phyloP scores from a whole-genome alignment of 2,113 vertebrate genomes.

The Cebus imitator region DNA sequence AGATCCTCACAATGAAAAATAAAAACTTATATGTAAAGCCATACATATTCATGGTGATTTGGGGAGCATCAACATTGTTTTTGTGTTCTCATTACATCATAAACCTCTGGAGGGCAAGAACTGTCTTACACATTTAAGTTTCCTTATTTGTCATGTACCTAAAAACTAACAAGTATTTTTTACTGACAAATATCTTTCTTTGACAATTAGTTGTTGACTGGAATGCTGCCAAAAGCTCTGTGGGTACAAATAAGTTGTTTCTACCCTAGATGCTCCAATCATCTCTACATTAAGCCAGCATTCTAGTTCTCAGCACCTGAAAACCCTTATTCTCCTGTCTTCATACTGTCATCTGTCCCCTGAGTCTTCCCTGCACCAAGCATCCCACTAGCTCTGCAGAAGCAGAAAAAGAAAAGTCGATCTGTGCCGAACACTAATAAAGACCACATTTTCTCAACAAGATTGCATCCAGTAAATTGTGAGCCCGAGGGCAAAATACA shows the following conservation, averaged over 20 bases:
- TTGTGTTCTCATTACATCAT: background rate
- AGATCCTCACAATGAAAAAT: background rate
- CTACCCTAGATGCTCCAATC: background rate
- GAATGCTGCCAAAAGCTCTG: background rate
- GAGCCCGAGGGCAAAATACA: slow-evolving; percentile 74
- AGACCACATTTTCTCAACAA: slow-evolving; percentile 79
- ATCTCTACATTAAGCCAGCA: background rate
- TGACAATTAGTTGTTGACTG: slow-evolving; percentile 35
- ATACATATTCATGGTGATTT: background rate
- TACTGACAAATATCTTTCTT: slow-evolving; percentile 41
- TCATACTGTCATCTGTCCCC: slow-evolving; percentile 45
- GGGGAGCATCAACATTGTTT: background rate
- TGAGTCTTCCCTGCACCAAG: background rate
- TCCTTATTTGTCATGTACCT: slow-evolving; percentile 7
- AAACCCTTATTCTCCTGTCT: slow-evolving; percentile 1
- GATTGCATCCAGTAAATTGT: slow-evolving; percentile 76
- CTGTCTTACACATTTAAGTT: background rate
- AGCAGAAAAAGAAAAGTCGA: slow-evolving; percentile 69
- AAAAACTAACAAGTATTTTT: slow-evolving; percentile 26
- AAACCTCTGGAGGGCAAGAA: slow-evolving; percentile 41
- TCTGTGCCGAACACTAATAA: slow-evolving; percentile 70
- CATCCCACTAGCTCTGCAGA: slow-evolving; percentile 64
- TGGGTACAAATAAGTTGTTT: background rate
- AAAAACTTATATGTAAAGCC: background rate
- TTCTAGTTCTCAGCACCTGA: background rate